phyloP scores from a whole-genome alignment of 2,888 invertebrate genomes.

The Dasysyrphus tricinctus region DNA sequence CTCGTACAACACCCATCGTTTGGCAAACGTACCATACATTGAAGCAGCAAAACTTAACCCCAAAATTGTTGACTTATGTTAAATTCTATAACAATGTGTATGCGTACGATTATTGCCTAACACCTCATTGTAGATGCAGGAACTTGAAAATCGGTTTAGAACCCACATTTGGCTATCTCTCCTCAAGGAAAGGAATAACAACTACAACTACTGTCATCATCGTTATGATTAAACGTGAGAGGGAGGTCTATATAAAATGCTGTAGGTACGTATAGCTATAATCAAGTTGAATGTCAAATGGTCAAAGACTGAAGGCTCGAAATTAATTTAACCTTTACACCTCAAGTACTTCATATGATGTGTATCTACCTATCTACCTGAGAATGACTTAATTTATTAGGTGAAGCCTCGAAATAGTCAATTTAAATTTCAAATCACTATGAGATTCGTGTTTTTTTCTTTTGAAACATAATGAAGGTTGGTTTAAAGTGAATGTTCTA shows the following conservation, averaged over 20 bases:
- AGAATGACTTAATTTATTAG: slow-evolving; percentile 1
- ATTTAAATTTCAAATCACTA: slow-evolving; percentile 29
- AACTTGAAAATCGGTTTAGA: slow-evolving; percentile 49
- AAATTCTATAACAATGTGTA: slow-evolving; percentile 32
- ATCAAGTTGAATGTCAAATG: slow-evolving; percentile 54
- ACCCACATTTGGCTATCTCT: background rate
- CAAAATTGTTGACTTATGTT: slow-evolving; percentile 45
- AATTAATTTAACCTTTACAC: slow-evolving; percentile 26
- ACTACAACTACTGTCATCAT: background rate
- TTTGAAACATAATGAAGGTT: background rate
- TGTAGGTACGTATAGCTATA: too few species aligned
- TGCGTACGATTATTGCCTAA: slow-evolving; percentile 33
- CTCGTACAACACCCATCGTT: background rate
- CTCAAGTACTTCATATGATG: background rate
- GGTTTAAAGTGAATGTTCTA: background rate
- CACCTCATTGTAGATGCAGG: slow-evolving; percentile 8
- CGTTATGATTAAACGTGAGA: slow-evolving; percentile 22
- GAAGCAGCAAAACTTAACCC: slow-evolving; percentile 15
- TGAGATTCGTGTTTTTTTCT: background rate
- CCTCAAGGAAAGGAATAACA: background rate
- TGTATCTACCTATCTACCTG: background rate
- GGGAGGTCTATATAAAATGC: background rate
- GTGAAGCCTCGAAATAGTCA: background rate
- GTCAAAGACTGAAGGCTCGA: slow-evolving; percentile 47
- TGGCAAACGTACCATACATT: background rate